Conservation (phyloP, 2,888 invertebrate genomes). For the Biston stratarius region DNA sequence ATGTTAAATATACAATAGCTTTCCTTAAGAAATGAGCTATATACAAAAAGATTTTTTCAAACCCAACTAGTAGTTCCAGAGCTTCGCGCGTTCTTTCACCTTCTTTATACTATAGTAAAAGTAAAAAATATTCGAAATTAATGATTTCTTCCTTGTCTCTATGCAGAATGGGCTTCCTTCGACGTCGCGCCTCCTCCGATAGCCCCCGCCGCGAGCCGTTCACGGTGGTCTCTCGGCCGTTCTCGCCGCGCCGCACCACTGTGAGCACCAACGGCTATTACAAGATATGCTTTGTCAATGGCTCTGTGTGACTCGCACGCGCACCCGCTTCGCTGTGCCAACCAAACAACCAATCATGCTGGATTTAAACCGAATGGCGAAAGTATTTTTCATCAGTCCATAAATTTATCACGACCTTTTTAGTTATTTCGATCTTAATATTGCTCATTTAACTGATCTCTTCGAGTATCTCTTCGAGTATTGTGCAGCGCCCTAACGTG, state of each 20-base stretch:
- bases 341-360: conserved; percentile 45
- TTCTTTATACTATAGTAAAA: too few species aligned
- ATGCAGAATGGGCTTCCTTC: conserved; percentile 81
- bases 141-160: background rate
- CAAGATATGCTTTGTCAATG: conserved; percentile 87
- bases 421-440: too few species aligned
- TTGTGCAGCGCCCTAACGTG: too few species aligned
- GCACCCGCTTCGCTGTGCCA: conserved; percentile 65
- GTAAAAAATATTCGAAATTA: background rate
- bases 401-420: background rate
- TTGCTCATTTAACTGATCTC: too few species aligned
- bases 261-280: conserved; percentile 87
- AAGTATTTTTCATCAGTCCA: conserved; percentile 20
- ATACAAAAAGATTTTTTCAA: too few species aligned
- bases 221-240: conserved; percentile 74
- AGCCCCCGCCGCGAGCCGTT: conserved; percentile 84
- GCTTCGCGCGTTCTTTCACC: too few species aligned
- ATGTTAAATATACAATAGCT: too few species aligned
- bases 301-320: conserved; percentile 75
- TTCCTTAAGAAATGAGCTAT: too few species aligned
- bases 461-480: too few species aligned
- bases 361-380: conserved; percentile 64
- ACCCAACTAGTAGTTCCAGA: too few species aligned
- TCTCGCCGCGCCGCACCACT: conserved; percentile 86
- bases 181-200: conserved; percentile 84